These are phyloP conservation scores for Cepaea hortensis DNA, from an alignment of 2,888 invertebrate species.

Conservation along the genomic window DNA sequence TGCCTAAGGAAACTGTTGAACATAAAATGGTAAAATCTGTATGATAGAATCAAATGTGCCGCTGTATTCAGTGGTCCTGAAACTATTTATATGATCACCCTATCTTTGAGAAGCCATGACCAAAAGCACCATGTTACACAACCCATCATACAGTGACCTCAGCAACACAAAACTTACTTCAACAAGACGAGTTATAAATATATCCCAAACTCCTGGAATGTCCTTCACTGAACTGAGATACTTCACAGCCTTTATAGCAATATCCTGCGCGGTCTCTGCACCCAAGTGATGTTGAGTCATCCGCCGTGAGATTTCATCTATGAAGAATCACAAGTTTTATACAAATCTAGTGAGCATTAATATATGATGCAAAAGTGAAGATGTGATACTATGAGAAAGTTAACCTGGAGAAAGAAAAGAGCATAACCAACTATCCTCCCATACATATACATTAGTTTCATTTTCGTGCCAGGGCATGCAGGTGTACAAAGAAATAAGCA, in stretches of 20 bases:
- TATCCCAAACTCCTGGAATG: conserved; percentile 63
- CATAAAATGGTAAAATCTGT: too few species aligned
- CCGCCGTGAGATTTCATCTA: not conserved
- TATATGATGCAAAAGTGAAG: not conserved
- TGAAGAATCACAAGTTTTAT: not conserved
- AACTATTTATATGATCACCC: too few species aligned
- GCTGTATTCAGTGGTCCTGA: too few species aligned
- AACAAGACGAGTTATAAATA: conserved; percentile 63
- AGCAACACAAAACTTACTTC: conserved; percentile 57
- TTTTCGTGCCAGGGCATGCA: too few species aligned
- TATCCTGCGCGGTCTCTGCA: not conserved
- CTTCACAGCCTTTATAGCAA: conserved; percentile 56
- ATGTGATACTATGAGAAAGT: not conserved
- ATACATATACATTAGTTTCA: too few species aligned
- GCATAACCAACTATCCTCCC: too few species aligned
- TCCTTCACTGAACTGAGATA: conserved; percentile 54
- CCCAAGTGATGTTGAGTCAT: not conserved
- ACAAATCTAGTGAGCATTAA: not conserved
- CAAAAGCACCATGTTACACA: too few species aligned
- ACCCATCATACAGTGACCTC: not conserved
- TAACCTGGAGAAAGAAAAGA: not conserved
- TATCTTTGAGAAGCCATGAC: too few species aligned
- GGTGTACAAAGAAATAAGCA: too few species aligned
- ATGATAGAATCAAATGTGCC: too few species aligned
- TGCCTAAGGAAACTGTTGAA: too few species aligned